phyloP scores from a whole-genome alignment of 2,113 vertebrate genomes.

The Copsychus sechellarum region DNA sequence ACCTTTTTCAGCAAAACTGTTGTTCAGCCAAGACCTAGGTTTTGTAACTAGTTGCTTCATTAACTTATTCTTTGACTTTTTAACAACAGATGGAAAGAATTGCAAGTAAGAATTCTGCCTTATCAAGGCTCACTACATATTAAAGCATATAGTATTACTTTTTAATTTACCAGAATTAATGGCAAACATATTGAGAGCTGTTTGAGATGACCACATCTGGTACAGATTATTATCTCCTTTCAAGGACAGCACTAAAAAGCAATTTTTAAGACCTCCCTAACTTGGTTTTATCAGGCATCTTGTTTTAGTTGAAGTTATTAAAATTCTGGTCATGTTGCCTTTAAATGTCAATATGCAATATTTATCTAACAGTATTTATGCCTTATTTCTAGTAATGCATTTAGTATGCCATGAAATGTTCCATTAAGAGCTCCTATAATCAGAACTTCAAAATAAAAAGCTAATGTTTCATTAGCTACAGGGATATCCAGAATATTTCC shows the following conservation, averaged over 20 bases:
- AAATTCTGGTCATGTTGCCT: not conserved
- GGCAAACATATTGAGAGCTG: not conserved
- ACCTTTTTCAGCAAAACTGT: not conserved
- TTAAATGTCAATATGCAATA: not conserved
- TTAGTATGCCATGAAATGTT: not conserved
- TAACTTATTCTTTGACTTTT: not conserved
- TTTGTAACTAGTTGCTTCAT: not conserved
- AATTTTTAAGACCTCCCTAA: not conserved
- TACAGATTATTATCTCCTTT: not conserved
- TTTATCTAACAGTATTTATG: not conserved
- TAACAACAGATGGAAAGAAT: not conserved
- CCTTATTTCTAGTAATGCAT: not conserved
- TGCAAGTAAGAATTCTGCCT: not conserved
- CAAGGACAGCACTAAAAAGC: not conserved
- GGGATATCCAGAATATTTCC: not conserved
- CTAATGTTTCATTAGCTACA: not conserved
- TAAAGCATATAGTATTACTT: not conserved
- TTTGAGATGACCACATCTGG: not conserved
- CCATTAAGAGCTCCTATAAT: not conserved
- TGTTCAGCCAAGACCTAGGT: not conserved
- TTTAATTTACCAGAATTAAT: not conserved
- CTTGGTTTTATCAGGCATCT: not conserved
- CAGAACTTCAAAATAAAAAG: not conserved
- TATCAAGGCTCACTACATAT: not conserved
- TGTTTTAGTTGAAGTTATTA: not conserved